Evolutionary conservation across 2,797 vertebrate genomes (phyloP), one percentile per base, ranked within the genome.

Genomic region (Lateolabrax maculatus): DNA sequence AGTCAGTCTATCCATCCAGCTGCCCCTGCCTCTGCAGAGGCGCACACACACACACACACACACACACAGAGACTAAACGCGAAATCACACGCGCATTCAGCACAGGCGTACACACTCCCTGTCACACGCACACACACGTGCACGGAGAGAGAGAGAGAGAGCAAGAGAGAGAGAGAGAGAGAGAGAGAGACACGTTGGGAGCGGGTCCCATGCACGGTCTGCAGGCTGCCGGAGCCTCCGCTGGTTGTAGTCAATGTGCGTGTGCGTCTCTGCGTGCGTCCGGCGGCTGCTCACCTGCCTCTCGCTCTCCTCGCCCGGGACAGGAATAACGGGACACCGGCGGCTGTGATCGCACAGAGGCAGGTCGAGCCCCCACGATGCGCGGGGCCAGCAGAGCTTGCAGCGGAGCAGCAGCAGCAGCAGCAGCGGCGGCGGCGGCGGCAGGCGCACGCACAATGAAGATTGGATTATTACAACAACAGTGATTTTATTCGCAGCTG

Each of bases 391-490:
- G 81, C 81, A 77, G 82, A 91, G 86, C 90, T 91, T 89, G 91
- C 89, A 83, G 86, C 78, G 92, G 90, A 93, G 91, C 79, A 81
- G 80, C 87, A 60, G 36, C 56, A 58, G 56, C 55, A 63, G 81
- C 86, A 57, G 55, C 48, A 51, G 48, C 56, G 63, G 84, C n/a
- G n/a, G n/a, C n/a, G n/a, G n/a, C n/a, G n/a, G n/a, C 84, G 75
- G 76, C 51, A 73, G 75, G 61, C 89, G 80, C 89, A 73, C 81
- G 86, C 85, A 90, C 81, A 71, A 81, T 78, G 94, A 92, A 90
- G 88, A 91, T 85, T 95, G 95, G 95, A 96, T 95, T 95, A 96
- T 95, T 95, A 94, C 90, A 93, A 84, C 87, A 81, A 84, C 87
- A 71, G 89, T 94, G 91, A 93, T 92, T 87, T 82, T 74, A 65